A percentile compares a stretch with the other conserved stretches of the same genome.
Evolutionary conservation across 2,113 vertebrate genomes (phyloP).

Genomic region (Lasiurus borealis): DNA sequence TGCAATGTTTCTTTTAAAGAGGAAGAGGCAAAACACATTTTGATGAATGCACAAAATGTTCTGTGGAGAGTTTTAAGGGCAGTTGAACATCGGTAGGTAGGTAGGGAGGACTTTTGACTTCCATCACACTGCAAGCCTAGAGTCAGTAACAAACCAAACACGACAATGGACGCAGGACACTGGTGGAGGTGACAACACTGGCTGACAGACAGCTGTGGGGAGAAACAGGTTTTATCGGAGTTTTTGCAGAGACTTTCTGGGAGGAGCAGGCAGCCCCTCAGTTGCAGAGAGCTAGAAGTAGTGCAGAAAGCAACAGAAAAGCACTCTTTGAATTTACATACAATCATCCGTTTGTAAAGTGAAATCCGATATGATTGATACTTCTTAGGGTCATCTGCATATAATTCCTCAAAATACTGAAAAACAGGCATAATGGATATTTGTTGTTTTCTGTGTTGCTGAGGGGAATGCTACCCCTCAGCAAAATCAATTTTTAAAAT

Average conservation of each 20-base stretch:
- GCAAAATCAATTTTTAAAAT: constrained; percentile 71
- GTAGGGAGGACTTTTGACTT: constrained; percentile 66
- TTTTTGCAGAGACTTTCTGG: constrained; percentile 79
- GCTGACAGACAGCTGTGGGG: constrained; percentile 84
- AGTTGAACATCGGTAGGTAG: not conserved
- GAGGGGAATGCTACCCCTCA: constrained; percentile 64
- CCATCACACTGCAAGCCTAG: constrained; percentile 83
- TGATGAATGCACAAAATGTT: not conserved
- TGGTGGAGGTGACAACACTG: constrained; percentile 76
- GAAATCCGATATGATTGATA: constrained; percentile 95
- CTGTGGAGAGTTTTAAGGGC: not conserved
- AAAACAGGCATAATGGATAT: constrained; percentile 89
- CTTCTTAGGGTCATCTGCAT: constrained; percentile 95
- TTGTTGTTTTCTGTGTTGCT: constrained; percentile 78
- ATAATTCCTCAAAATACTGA: constrained; percentile 97
- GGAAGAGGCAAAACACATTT: not conserved
- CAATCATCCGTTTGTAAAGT: constrained; percentile 98
- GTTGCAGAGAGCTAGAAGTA: constrained; percentile 87
- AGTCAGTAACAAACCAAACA: constrained; percentile 84
- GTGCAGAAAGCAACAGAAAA: constrained; percentile 78
- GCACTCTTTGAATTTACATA: constrained; percentile 92
- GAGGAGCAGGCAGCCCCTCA: constrained; percentile 80
- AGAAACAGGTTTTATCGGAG: constrained; percentile 80
- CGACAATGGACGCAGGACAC: constrained; percentile 72
- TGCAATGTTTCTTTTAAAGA: not conserved